A percentile compares a stretch with the other conserved stretches of the same genome.
These are phyloP conservation scores for Busseola fusca DNA, from an alignment of 2,888 invertebrate genomes.

Conservation along the genomic window DNA sequence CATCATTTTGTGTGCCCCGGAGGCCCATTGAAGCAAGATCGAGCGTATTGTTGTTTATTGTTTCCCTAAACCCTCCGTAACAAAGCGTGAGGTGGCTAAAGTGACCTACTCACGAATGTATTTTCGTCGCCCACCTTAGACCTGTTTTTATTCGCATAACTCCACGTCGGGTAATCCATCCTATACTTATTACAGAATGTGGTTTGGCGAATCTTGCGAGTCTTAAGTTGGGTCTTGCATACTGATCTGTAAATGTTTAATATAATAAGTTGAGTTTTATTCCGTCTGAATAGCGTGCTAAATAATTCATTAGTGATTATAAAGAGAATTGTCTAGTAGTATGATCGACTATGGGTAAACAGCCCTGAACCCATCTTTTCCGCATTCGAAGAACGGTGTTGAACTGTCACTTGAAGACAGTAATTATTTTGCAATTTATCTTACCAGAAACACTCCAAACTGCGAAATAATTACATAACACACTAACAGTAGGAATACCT, in stretches of 20 bases:
- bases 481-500: background rate
- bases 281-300: slow-evolving; percentile 28
- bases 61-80: slow-evolving; percentile 58
- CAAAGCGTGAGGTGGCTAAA: slow-evolving; percentile 43
- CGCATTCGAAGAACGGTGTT: background rate
- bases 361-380: background rate
- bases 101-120: slow-evolving; percentile 53
- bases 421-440: background rate
- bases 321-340: slow-evolving; percentile 23
- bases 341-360: background rate
- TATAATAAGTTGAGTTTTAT: slow-evolving; percentile 33
- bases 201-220: slow-evolving; percentile 41
- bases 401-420: background rate
- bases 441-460: background rate
- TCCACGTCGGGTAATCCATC: slow-evolving; percentile 52
- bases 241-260: slow-evolving; percentile 38
- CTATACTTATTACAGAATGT: slow-evolving; percentile 51
- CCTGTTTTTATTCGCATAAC: slow-evolving; percentile 57
- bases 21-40: slow-evolving; percentile 64
- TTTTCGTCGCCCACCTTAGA: slow-evolving; percentile 42
- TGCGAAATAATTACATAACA: background rate
- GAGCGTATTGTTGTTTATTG: slow-evolving; percentile 67
- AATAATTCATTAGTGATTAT: slow-evolving; percentile 49
- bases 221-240: slow-evolving; percentile 38
- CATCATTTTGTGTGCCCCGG: slow-evolving; percentile 60